Evolutionary conservation across 2,888 invertebrate genomes (phyloP).

Genomic region (Pseudococcus jackbeardsleyi): DNA sequence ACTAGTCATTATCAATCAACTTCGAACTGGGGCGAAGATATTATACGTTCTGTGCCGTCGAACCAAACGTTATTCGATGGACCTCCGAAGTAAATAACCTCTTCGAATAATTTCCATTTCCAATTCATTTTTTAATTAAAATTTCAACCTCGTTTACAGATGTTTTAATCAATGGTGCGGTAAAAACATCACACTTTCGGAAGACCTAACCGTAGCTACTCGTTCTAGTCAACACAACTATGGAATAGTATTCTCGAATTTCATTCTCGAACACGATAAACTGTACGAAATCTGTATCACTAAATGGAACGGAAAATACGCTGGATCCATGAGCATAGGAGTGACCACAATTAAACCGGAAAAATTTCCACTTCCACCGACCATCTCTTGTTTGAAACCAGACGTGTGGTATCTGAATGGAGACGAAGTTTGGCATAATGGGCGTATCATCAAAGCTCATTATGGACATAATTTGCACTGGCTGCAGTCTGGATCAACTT

Average conservation of each 20-base stretch:
- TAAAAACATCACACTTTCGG: constrained; percentile 78
- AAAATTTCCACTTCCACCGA: constrained; percentile 71
- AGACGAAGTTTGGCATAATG: constrained; percentile 80
- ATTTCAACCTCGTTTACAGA: not conserved
- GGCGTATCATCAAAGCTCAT: constrained; percentile 77
- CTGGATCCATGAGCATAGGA: constrained; percentile 84
- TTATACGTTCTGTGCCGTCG: constrained; percentile 38
- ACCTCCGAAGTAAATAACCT: constrained; percentile 13
- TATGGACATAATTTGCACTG: constrained; percentile 84
- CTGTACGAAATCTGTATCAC: constrained; percentile 81
- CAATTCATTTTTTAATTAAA: not conserved
- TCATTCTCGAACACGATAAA: constrained; percentile 81
- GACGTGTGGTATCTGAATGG: constrained; percentile 66
- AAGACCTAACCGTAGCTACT: constrained; percentile 78
- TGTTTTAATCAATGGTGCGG: constrained; percentile 71
- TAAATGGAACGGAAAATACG: constrained; percentile 76
- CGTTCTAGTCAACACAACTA: constrained; percentile 75
- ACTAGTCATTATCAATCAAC: constrained; percentile 65
- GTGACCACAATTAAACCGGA: constrained; percentile 77
- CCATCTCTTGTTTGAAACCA: constrained; percentile 60
- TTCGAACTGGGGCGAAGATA: constrained; percentile 55
- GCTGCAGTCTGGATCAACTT: constrained; percentile 83
- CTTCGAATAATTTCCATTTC: not conserved
- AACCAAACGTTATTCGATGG: constrained; percentile 46
- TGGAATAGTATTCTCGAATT: constrained; percentile 80